Conservation (phyloP, 92 coral and sea anemone species). For the Epizoanthus scotinus region DNA sequence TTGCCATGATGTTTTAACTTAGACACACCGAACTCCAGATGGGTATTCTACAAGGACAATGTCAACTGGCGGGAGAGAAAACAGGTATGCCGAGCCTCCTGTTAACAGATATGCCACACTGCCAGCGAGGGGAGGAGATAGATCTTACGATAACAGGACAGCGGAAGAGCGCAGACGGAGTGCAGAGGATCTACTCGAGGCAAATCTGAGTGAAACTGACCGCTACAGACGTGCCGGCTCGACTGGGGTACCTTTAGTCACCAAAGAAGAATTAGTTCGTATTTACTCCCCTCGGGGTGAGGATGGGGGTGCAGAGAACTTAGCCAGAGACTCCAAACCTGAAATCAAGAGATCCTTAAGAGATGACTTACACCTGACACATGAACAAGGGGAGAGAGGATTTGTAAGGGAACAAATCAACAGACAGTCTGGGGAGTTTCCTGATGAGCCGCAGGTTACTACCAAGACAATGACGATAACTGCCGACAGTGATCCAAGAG, state of each 20-base stretch:
- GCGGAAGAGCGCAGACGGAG: conserved; percentile 86
- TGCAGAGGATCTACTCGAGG: conserved; percentile 72
- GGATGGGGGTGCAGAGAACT: conserved; percentile 34
- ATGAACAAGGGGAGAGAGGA: conserved; percentile 92
- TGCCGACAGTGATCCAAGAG: conserved; percentile 67
- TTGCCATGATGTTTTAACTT: background rate
- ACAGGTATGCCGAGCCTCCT: background rate
- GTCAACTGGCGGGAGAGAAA: conserved; percentile 21
- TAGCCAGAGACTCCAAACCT: conserved; percentile 39
- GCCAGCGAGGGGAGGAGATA: conserved; percentile 63
- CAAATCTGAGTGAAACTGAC: conserved; percentile 41
- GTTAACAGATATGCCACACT: conserved; percentile 67
- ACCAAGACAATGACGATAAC: conserved; percentile 76
- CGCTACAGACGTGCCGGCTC: conserved; percentile 46
- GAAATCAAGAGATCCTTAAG: conserved; percentile 67
- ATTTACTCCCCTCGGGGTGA: conserved; percentile 65
- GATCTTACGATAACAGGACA: conserved; percentile 33
- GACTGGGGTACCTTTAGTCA: conserved; percentile 67
- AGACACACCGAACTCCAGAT: conserved; percentile 30
- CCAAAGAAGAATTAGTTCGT: conserved; percentile 76
- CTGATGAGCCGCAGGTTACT: conserved; percentile 62
- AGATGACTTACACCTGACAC: conserved; percentile 69
- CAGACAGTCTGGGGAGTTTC: conserved; percentile 68
- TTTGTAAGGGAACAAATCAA: conserved; percentile 76
- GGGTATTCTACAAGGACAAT: conserved; percentile 23